A percentile compares a stretch with the other conserved stretches of the same genome.
phyloP scores from a whole-genome alignment of 2,888 invertebrate species.

The Nematopogon swammerdamellus region DNA sequence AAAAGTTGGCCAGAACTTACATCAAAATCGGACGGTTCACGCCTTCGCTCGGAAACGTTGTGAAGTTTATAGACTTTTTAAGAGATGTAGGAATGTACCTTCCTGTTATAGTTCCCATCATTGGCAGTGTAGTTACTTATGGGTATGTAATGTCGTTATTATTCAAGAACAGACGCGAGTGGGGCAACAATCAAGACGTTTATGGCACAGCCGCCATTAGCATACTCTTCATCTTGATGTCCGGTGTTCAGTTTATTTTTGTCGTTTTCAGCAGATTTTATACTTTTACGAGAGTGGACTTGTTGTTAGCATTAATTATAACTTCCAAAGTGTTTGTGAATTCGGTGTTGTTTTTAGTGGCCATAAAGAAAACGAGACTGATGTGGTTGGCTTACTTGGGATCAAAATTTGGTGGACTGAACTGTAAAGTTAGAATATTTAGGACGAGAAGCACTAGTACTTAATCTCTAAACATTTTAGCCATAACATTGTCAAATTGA shows the following conservation, averaged over 20 bases:
- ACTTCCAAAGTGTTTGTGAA: background rate
- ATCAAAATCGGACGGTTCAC: background rate
- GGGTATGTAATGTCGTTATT: background rate
- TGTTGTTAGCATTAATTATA: background rate
- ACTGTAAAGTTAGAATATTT: no score
- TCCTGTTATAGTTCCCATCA: background rate
- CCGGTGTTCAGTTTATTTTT: background rate
- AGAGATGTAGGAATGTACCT: background rate
- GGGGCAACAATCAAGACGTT: background rate
- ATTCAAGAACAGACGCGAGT: background rate
- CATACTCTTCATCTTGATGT: background rate
- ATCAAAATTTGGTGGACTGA: background rate
- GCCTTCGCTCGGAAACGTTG: background rate
- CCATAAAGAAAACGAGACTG: background rate
- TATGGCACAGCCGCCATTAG: background rate
- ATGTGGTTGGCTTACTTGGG: background rate
- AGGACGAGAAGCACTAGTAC: no score
- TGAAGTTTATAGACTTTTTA: background rate
- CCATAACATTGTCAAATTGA: no score
- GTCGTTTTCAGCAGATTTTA: background rate
- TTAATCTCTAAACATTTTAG: no score
- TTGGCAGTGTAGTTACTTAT: background rate
- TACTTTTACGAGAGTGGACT: background rate
- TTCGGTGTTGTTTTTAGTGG: background rate
- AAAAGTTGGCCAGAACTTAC: background rate